phyloP scores from a whole-genome alignment of 2,888 invertebrate species.

The Ernsta delagoae region DNA sequence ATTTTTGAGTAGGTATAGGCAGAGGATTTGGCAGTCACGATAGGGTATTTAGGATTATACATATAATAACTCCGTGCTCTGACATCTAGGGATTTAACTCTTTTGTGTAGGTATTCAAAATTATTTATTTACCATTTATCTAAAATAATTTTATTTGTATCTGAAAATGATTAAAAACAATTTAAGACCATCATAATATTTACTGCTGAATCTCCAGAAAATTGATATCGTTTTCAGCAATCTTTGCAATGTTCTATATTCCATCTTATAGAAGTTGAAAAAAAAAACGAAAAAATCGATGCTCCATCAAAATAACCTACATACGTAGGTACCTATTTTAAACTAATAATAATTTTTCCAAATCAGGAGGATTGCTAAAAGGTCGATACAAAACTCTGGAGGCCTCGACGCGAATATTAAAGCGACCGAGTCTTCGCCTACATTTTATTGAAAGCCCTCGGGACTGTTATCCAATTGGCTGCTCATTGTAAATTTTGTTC shows the following conservation, averaged over 20 bases:
- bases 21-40: not conserved
- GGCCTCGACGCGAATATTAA: conserved; percentile 76
- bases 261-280: not conserved
- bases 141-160: no score
- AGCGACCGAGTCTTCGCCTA: conserved; percentile 52
- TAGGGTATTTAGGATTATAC: not conserved
- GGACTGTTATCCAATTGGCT: conserved; percentile 73
- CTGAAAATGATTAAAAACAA: no score
- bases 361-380: conserved; percentile 48
- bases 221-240: no score
- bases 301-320: not conserved
- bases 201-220: no score
- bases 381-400: conserved; percentile 58
- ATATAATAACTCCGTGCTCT: no score
- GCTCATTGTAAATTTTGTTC: conserved; percentile 59
- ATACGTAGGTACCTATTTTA: not conserved
- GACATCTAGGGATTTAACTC: no score
- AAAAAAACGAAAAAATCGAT: not conserved
- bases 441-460: conserved; percentile 68
- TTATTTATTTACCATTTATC: no score
- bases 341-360: conserved; percentile 27
- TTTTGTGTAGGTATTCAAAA: no score
- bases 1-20: not conserved
- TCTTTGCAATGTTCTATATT: not conserved
- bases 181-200: no score